Base-by-base conservation (phyloP, 2,888 invertebrate genomes). In the Proisotoma minuta region DNA sequence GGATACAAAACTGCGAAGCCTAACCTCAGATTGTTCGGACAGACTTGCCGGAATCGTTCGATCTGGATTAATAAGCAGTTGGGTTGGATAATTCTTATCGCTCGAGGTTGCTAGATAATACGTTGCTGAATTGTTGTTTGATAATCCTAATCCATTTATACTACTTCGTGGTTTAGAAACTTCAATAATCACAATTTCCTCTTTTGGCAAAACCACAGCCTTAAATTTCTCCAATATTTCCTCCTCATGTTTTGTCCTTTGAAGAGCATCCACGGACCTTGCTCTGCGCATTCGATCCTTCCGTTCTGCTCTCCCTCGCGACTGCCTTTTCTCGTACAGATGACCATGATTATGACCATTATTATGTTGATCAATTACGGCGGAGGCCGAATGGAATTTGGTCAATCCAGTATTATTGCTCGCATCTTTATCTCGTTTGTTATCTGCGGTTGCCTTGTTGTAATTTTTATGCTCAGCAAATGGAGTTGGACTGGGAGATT, bases 241-340 rank as follows among this genome's bases (percentile, higher is more conserved):
- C 68, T 70, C 70, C 50, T 73, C 69, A 10, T 70, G 62, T 29
- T 60, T 62, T 10, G 68, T 62, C 10, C 68, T 50, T 59, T 72
- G 83, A 63, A 91, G 82, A 2, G 90, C 86, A 78, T 92, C 92
- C 53, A 92, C 91, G 59, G 91, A 91, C 43, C 91, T 84, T 3
- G 92, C 91, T 62, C 92, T 83, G 78, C 91, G 91, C 76, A 91
- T 85, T 56, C 84, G 83, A 72, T 85, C 84, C 74, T 65, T 60
- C 23, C 69, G 57, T 18, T 40, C 43, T 12, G 56, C 23, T 18
- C 56, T 40, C 29, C 65, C 59, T 66, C 83, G 82, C 52, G 84
- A 75, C 78, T 83, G 78, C 23, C 58, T 66, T 26, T 40, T 40
- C 24, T 23, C 40, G 26, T 20, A 26, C 26, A 29, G 15, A 23